A percentile compares a stretch with the other conserved stretches of the same genome.
These are phyloP conservation scores for Aspidiotus rigidus DNA, from an alignment of 2,888 invertebrate genomes.

Conservation along the genomic window DNA sequence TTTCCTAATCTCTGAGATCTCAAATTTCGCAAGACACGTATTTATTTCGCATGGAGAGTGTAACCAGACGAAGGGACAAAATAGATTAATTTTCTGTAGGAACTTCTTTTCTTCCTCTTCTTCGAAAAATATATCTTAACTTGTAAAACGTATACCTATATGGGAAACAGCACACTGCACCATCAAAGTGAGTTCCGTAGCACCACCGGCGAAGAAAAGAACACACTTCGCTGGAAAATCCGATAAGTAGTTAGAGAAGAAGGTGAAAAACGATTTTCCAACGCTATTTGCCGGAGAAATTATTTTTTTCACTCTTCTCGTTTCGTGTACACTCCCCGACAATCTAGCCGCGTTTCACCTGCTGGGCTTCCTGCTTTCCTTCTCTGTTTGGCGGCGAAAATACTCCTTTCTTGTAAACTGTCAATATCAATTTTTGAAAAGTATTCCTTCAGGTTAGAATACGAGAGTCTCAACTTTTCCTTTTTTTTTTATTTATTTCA, in stretches of 20 bases:
- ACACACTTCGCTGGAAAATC: conserved; percentile 16
- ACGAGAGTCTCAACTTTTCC: background rate
- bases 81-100: too few species aligned
- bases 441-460: conserved; percentile 25
- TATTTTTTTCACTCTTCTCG: conserved; percentile 8
- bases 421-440: conserved; percentile 30
- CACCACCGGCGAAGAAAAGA: too few species aligned
- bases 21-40: too few species aligned
- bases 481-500: background rate
- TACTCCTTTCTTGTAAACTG: conserved; percentile 25
- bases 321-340: background rate
- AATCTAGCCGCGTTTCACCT: background rate
- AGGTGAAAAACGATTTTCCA: conserved; percentile 32
- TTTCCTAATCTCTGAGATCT: too few species aligned
- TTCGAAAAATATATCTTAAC: too few species aligned
- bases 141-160: too few species aligned
- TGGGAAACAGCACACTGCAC: too few species aligned
- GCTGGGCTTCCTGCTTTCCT: background rate
- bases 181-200: too few species aligned
- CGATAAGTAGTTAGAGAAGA: conserved; percentile 25
- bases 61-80: too few species aligned
- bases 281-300: conserved; percentile 15
- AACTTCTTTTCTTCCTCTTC: too few species aligned
- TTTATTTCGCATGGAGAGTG: too few species aligned
- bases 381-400: conserved; percentile 17